These are phyloP conservation scores for Bellardia pandia DNA, from an alignment of 2,888 invertebrate species.

Conservation along the genomic window DNA sequence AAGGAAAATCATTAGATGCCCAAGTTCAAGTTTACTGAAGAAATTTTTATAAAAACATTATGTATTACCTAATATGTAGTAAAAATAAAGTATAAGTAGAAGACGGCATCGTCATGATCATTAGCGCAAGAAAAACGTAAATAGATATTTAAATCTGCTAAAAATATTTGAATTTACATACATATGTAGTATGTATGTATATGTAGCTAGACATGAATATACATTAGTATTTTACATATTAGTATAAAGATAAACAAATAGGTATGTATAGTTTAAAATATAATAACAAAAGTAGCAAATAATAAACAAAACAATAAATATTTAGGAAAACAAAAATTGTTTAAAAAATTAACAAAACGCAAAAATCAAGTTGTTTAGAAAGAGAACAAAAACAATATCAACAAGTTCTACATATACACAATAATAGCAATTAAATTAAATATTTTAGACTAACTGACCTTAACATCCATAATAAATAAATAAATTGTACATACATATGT, in stretches of 20 bases:
- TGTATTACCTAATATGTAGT: background rate
- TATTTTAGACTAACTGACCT: conserved; percentile 22
- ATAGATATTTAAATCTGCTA: background rate
- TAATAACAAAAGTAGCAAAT: conserved; percentile 4
- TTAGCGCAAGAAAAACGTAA: background rate
- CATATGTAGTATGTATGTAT: too few relatives aligned
- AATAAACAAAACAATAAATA: background rate
- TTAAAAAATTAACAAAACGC: background rate
- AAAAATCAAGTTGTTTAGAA: conserved; percentile 10
- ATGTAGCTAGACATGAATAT: too few relatives aligned
- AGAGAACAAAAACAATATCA: background rate
- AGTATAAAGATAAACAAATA: background rate
- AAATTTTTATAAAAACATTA: conserved; percentile 17
- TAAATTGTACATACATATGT: background rate
- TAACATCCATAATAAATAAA: conserved; percentile 16
- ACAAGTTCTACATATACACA: background rate
- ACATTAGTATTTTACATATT: background rate
- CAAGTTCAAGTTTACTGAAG: conserved; percentile 43
- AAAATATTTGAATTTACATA: background rate
- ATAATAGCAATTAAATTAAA: conserved; percentile 7
- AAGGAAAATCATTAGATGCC: conserved; percentile 27
- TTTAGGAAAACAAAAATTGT: conserved; percentile 3
- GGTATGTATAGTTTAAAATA: background rate
- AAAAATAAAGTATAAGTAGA: conserved; percentile 8
- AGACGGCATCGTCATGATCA: background rate